Percentiles rank a stretch among this genome's conserved stretches.
Conservation (phyloP, 2,113 vertebrate species). For the Macquaria ambigua region DNA sequence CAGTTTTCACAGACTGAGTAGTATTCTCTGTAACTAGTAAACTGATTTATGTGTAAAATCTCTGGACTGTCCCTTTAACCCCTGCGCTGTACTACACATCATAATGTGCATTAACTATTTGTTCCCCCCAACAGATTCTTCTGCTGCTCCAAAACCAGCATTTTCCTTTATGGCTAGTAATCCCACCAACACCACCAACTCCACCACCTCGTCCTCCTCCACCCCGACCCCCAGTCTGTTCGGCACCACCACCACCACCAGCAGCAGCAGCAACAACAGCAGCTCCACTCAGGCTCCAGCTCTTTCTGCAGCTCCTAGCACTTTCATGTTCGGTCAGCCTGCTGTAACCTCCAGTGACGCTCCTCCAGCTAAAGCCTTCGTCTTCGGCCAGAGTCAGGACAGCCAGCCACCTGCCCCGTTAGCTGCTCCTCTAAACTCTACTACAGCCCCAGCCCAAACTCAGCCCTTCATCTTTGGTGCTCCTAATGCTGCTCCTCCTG, state of each 20-base stretch:
- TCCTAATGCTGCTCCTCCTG: conserved; percentile 63
- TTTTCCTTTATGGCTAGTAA: conserved; percentile 90
- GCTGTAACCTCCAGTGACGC: conserved; percentile 78
- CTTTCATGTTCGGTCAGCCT: conserved; percentile 91
- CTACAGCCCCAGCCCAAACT: conserved; percentile 67
- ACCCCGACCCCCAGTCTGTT: conserved; percentile 83
- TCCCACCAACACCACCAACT: conserved; percentile 66
- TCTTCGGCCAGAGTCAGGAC: conserved; percentile 90
- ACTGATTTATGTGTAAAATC: not conserved
- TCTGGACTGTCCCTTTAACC: not conserved
- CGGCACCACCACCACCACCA: conserved; percentile 59
- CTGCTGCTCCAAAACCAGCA: conserved; percentile 85
- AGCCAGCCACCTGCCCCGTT: conserved; percentile 82
- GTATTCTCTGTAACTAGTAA: not conserved
- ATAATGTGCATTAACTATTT: not conserved
- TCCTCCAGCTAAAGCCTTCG: conserved; percentile 85
- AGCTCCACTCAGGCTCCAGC: conserved; percentile 72
- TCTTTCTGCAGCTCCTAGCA: conserved; percentile 60
- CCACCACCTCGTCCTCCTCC: conserved; percentile 75
- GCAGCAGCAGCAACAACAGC: conserved; percentile 67
- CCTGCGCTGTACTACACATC: not conserved
- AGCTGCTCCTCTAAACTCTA: conserved; percentile 68
- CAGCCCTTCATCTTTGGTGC: conserved; percentile 90
- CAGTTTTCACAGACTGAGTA: not conserved
- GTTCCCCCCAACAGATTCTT: conserved; percentile 71